Evolutionary conservation across 2,113 vertebrate genomes (phyloP), one percentile per base, ranked within the genome.

Genomic region (Elephantulus edwardii): DNA sequence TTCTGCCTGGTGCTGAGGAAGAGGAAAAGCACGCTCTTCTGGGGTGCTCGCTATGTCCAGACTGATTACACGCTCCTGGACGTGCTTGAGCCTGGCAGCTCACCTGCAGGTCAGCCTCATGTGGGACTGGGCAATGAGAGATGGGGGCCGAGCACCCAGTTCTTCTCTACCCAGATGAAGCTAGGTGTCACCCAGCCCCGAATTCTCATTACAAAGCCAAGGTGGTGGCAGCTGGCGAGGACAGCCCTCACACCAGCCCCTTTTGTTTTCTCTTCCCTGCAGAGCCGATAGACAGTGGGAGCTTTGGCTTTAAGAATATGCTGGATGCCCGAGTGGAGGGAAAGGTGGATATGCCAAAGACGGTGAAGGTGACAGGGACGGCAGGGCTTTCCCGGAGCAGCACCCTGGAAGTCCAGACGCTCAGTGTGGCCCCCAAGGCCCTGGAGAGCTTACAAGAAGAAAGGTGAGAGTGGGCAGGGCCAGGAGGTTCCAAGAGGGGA

Each of bases 1-100:
- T 95, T 96, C 91, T 96, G 96, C 90, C 86, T 97, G 94, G 94
- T 97, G 83, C 91, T 95, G 46, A 91, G 94, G 91, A 97, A 96
- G 66, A 90, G 82, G 72, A 96, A 95, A 77, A 92, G 91, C 68
- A 91, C 95, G 0, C 88, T 94, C 2, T 97, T 96, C 93, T 95
- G 96, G 95, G 96, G 93, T 0, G 93, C 91, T 22, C 92, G 87
- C 3, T 97, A 94, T 0, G n/a, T 95, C 54, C 91, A 6, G 82
- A 96, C 96, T 0, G 96, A 96, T 81, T 97, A 96, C 75, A 95
- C 79, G 6, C 86, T 97, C 35, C 64, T 92, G 81, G 94, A 96
- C 6, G 52, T 97, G 46, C 95, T 97, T 0, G 80, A 95, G 64
- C 88, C 93, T 0, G 96, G 94, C 60, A 40, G 8, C 66, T 83